Percentiles rank a stretch among this genome's conserved stretches.
Evolutionary conservation across 1,140 invertebrate species (phyloP).

Genomic region (Pseudomyrmex flavicornis): DNA sequence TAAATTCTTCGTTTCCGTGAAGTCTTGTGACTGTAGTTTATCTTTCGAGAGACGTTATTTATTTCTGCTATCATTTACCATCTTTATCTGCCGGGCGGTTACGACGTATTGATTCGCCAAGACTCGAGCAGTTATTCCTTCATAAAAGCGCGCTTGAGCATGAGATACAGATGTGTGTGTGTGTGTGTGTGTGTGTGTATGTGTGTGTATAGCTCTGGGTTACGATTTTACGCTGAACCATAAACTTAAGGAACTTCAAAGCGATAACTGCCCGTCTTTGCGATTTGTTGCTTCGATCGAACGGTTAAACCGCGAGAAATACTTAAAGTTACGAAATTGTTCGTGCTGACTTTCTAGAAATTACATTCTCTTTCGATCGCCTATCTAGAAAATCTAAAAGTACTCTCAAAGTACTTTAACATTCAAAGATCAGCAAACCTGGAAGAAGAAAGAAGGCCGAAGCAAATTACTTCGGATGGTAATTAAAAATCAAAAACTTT

Average conservation of each 20-base stretch:
- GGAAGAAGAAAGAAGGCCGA: background rate
- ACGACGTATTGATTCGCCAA: constrained; percentile 51
- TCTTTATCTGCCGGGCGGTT: constrained; percentile 49
- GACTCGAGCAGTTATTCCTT: constrained; percentile 33
- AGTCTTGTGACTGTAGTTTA: constrained; percentile 19
- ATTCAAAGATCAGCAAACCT: background rate
- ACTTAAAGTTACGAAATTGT: constrained; percentile 4
- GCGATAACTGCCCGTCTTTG: constrained; percentile 40
- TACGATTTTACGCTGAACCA: constrained; percentile 29
- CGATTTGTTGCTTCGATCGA: constrained; percentile 25
- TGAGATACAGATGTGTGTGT: background rate
- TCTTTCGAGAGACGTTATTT: constrained; percentile 43
- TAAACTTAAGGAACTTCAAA: constrained; percentile 56
- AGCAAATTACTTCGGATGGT: background rate
- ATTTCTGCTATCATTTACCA: constrained; percentile 46
- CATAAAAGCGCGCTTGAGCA: constrained; percentile 28
- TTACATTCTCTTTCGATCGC: background rate
- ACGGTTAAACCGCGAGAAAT: constrained; percentile 18
- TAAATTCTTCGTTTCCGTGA: constrained; percentile 9
- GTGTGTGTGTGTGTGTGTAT: no score
- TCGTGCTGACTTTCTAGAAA: constrained; percentile 20
- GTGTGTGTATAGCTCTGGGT: constrained; percentile 3
- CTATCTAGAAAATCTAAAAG: background rate
- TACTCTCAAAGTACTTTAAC: background rate
- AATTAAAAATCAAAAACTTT: background rate